These are phyloP conservation scores for Apis cerana DNA, from an alignment of 1,140 invertebrate species.

Conservation along the genomic window DNA sequence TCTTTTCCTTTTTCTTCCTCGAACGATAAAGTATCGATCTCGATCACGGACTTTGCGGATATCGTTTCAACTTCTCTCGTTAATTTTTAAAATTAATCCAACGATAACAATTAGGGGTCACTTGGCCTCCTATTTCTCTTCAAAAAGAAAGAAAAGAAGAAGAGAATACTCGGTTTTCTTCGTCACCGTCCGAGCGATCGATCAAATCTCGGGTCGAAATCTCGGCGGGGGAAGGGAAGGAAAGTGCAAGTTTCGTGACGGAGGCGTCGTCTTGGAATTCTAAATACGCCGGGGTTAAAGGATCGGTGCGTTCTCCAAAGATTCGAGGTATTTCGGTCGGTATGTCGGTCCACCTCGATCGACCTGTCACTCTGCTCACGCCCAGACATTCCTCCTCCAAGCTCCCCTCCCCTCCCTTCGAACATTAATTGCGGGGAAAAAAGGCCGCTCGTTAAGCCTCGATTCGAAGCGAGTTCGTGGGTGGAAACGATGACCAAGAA, in stretches of 20 bases:
- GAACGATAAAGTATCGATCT: too few relatives aligned
- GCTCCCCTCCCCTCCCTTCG: slow-evolving; percentile 16
- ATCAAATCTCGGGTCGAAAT: slow-evolving; percentile 11
- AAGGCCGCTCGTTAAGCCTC: slow-evolving; percentile 43
- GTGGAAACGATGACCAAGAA: slow-evolving; percentile 12
- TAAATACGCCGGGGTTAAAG: slow-evolving; percentile 57
- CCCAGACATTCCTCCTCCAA: slow-evolving; percentile 52
- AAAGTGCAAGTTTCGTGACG: slow-evolving; percentile 11
- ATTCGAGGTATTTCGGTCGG: slow-evolving; percentile 62
- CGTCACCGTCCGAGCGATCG: not conserved
- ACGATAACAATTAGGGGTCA: too few relatives aligned
- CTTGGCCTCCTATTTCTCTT: too few relatives aligned
- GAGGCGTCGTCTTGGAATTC: slow-evolving; percentile 67
- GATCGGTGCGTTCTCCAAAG: slow-evolving; percentile 50
- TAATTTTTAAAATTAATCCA: too few relatives aligned
- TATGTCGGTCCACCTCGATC: slow-evolving; percentile 71
- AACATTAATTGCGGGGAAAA: slow-evolving; percentile 43
- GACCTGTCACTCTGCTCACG: slow-evolving; percentile 68
- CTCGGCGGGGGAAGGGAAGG: slow-evolving; percentile 32
- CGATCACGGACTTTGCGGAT: too few relatives aligned
- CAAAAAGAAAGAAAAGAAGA: too few relatives aligned
- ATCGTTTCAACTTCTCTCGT: too few relatives aligned
- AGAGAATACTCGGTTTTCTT: too few relatives aligned
- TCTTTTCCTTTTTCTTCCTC: not conserved
- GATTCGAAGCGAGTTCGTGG: slow-evolving; percentile 22